Conservation (phyloP, 2,888 invertebrate genomes). For the Cenopis cana region DNA sequence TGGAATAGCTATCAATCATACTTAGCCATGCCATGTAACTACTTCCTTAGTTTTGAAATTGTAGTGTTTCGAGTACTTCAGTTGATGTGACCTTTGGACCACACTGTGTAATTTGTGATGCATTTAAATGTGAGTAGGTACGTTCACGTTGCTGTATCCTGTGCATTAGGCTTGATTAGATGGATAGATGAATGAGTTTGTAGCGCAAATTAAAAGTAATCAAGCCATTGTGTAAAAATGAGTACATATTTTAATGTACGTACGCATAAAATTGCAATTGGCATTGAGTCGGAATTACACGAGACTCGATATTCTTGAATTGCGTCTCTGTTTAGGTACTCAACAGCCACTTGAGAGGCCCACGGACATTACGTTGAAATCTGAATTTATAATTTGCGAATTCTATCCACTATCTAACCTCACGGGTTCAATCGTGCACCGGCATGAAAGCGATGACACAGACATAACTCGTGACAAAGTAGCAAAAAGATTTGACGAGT, state of each 20-base stretch:
- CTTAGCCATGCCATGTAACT: slow-evolving; percentile 67
- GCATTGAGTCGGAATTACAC: slow-evolving; percentile 21
- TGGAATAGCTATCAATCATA: slow-evolving; percentile 75
- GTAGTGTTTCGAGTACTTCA: slow-evolving; percentile 42
- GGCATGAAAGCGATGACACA: too few species aligned
- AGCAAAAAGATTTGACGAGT: not conserved
- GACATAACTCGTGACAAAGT: not conserved
- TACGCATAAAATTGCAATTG: too few species aligned
- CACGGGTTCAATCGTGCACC: too few species aligned
- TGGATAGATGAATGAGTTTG: slow-evolving; percentile 10
- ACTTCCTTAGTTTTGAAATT: slow-evolving; percentile 59
- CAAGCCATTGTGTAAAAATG: slow-evolving; percentile 17
- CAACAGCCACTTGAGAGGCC: not conserved
- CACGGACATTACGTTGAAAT: too few species aligned
- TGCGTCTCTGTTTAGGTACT: not conserved
- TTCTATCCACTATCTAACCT: not conserved
- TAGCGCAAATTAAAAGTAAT: slow-evolving; percentile 25
- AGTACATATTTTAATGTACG: not conserved
- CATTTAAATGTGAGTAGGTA: slow-evolving; percentile 29
- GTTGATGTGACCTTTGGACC: slow-evolving; percentile 37
- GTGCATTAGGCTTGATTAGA: slow-evolving; percentile 35
- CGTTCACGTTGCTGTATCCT: slow-evolving; percentile 22
- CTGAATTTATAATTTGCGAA: not conserved
- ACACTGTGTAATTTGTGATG: slow-evolving; percentile 36
- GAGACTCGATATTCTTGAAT: not conserved